Base-by-base conservation (phyloP, 1,140 invertebrate genomes). In the Drosophila busckii region DNA sequence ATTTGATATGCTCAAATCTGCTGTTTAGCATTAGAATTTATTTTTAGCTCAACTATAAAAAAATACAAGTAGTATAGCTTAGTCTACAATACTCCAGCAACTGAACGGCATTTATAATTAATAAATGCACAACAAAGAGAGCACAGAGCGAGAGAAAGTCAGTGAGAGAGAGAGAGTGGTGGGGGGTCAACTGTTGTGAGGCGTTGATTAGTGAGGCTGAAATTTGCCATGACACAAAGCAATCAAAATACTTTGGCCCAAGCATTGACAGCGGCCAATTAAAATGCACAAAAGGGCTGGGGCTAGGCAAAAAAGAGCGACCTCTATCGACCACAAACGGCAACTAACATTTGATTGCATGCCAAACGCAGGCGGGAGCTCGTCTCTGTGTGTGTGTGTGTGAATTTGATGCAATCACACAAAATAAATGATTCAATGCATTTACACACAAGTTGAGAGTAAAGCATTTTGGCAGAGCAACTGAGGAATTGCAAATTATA, bases 371-470 rank as follows among this genome's bases (percentile, higher is more conserved):
- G 40, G 7, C 31, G 15, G 29, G 17, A 23, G 15, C 25, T 16
- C 32, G 25, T 31, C 34, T 46, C 12, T 40, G 38, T 20, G 44
- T 64, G 44, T 46, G 38, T 32, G 28, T 34, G 48, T 55, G 58
- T 48, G 46, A 64, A 48, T 16, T 28, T 64, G 50, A 65, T 59
- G 75, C 73, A 80, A 80, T 80, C 73, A 82, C 73, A 82, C 73
- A 63, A 80, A 80, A 80, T 80, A 80, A 80, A 80, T 80, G 63
- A 80, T 80, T 80, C 75, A 80, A 68, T 80, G 69, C 63, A 80
- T 69, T 82, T 82, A 59, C 64, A n/a, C n/a, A 62, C 44, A 62
- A 62, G 53, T 62, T 62, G 56, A 42, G 38, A 20, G 52, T 49
- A 35, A 53, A 42, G 52, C 70, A 69, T 75, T 75, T 75, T 48